Conservation (phyloP, 2,113 vertebrate genomes). For the Chaenogobius annularis region DNA sequence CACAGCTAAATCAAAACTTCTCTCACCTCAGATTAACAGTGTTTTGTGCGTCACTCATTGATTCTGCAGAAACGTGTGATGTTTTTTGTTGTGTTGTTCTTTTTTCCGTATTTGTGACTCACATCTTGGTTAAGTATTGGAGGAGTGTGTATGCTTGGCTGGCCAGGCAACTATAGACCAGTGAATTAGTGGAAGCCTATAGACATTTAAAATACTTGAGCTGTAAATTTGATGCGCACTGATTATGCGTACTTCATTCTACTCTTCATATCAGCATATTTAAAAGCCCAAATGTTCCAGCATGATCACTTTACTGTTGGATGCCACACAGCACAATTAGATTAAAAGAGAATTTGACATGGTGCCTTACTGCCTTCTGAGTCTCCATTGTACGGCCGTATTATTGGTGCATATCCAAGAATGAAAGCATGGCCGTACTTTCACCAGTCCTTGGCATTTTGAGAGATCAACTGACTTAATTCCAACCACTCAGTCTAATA, state of each 20-base stretch:
- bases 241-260: background rate
- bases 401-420: conserved; percentile 26
- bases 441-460: conserved; percentile 24
- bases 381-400: conserved; percentile 7
- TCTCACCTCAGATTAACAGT: too few species aligned
- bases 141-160: too few species aligned
- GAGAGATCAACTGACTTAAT: conserved; percentile 20
- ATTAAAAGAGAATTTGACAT: conserved; percentile 14
- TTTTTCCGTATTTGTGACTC: too few species aligned
- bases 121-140: too few species aligned
- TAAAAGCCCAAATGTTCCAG: conserved; percentile 44
- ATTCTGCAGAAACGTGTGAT: too few species aligned
- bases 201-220: background rate
- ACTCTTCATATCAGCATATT: conserved; percentile 18
- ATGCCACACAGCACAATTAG: conserved; percentile 21
- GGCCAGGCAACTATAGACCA: too few species aligned
- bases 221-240: background rate
- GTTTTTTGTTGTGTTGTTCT: too few species aligned
- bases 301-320: conserved; percentile 33
- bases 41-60: too few species aligned
- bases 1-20: too few species aligned
- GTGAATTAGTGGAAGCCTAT: background rate
- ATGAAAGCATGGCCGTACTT: conserved; percentile 8
- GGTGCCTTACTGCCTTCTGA: background rate
- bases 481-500: conserved; percentile 18